phyloP scores from a whole-genome alignment of 2,888 invertebrate genomes.

The Dorcus parallelipipedus region DNA sequence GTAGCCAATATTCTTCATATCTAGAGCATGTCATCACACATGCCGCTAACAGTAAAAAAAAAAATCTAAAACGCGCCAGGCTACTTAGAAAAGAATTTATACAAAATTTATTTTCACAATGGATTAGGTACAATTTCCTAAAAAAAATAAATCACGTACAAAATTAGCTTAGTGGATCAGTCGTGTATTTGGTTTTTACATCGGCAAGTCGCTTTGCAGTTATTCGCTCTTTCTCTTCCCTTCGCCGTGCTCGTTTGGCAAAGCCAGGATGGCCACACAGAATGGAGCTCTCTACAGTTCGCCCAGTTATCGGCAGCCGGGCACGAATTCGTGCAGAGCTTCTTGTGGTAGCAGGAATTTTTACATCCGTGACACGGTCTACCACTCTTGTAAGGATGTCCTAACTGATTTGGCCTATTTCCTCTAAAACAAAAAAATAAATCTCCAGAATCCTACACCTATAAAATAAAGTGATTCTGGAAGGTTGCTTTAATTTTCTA shows the following conservation, averaged over 20 bases:
- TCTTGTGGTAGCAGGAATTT: constrained; percentile 58
- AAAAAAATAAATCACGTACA: not conserved
- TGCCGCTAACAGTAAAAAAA: too few species aligned
- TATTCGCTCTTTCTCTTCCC: constrained; percentile 53
- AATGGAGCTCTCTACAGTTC: constrained; percentile 65
- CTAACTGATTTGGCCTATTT: constrained; percentile 60
- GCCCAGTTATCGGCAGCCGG: constrained; percentile 65
- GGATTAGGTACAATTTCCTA: not conserved
- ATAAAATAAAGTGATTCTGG: too few species aligned
- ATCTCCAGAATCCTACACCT: too few species aligned
- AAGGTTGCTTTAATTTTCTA: too few species aligned
- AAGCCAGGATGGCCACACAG: constrained; percentile 59
- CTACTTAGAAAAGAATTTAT: too few species aligned
- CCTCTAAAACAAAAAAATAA: constrained; percentile 56
- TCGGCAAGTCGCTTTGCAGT: constrained; percentile 71
- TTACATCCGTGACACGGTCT: constrained; percentile 65
- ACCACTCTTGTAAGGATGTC: constrained; percentile 67
- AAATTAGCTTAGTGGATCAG: constrained; percentile 18
- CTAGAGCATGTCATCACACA: too few species aligned
- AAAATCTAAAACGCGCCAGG: too few species aligned
- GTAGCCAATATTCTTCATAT: too few species aligned
- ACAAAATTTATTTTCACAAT: too few species aligned
- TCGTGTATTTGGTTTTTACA: constrained; percentile 59
- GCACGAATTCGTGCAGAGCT: constrained; percentile 74
- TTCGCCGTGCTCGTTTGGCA: constrained; percentile 54